Evolutionary conservation across 1,140 invertebrate genomes (phyloP).

Genomic region (Drosophila quadrilineata): DNA sequence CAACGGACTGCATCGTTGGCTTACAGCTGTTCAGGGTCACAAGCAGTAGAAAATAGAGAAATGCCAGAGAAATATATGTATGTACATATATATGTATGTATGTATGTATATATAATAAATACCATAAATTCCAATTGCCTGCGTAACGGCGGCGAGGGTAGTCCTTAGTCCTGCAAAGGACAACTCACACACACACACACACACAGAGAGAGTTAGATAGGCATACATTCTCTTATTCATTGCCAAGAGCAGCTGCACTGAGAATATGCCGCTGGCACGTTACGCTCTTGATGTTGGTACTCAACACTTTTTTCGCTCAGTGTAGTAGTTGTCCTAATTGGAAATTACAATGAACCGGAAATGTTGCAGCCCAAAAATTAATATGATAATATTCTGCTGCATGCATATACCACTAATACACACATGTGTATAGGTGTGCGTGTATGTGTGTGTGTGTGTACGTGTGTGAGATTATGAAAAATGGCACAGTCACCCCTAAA

Average conservation of each 20-base stretch:
- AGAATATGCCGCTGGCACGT: too few species aligned
- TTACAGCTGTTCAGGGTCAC: constrained; percentile 45
- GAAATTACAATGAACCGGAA: constrained; percentile 67
- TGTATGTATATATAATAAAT: too few species aligned
- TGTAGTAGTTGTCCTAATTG: constrained; percentile 49
- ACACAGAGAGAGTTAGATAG: too few species aligned
- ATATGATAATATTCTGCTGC: constrained; percentile 51
- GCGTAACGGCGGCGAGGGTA: constrained; percentile 47
- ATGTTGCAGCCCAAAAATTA: constrained; percentile 36
- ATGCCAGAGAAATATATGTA: constrained; percentile 53
- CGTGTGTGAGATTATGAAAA: constrained; percentile 49
- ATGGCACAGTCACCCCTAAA: constrained; percentile 66
- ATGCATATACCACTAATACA: too few species aligned
- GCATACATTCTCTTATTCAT: constrained; percentile 45
- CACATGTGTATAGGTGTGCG: constrained; percentile 6
- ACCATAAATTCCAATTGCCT: constrained; percentile 71
- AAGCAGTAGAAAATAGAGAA: constrained; percentile 27
- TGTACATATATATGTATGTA: too few species aligned
- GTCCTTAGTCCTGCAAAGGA: too few species aligned
- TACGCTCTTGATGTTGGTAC: too few species aligned
- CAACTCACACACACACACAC: too few species aligned
- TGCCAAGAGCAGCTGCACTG: constrained; percentile 23
- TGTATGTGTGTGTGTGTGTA: constrained; percentile 9
- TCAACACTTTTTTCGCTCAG: neutral
- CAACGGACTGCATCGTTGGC: neutral